Percentiles rank a stretch among this genome's conserved stretches.
These are phyloP conservation scores for Orthosia cruda DNA, from an alignment of 2,888 invertebrate genomes.

Conservation along the genomic window DNA sequence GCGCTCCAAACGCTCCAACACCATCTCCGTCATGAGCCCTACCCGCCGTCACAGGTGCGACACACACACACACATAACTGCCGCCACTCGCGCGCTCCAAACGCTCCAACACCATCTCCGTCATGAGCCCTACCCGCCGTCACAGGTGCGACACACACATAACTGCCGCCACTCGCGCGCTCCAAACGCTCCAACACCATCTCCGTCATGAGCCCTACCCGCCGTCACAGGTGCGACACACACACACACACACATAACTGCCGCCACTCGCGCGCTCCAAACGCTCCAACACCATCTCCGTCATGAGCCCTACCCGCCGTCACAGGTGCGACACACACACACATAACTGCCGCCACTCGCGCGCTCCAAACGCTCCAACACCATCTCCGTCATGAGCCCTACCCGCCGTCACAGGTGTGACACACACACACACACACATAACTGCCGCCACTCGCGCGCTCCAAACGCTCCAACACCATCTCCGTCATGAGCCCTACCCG, in stretches of 20 bases:
- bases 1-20: conserved; percentile 93
- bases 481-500: conserved; percentile 96
- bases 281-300: conserved; percentile 96
- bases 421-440: too few relatives aligned
- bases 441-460: conserved; percentile 91
- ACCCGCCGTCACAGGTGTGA: conserved; percentile 87
- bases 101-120: conserved; percentile 96
- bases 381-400: conserved; percentile 97
- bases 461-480: conserved; percentile 95
- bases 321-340: conserved; percentile 71
- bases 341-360: conserved; percentile 92
- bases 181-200: conserved; percentile 95
- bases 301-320: conserved; percentile 94
- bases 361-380: conserved; percentile 93
- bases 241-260: too few relatives aligned
- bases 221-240: conserved; percentile 79
- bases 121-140: conserved; percentile 94
- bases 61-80: conserved; percentile 73
- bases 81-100: conserved; percentile 91
- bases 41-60: conserved; percentile 87
- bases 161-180: conserved; percentile 91
- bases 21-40: conserved; percentile 97
- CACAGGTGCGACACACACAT: conserved; percentile 71
- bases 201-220: conserved; percentile 96
- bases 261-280: conserved; percentile 91